A percentile compares a stretch with the other conserved stretches of the same genome.
phyloP scores from a whole-genome alignment of 2,113 vertebrate genomes.

The Chaetops frenatus region DNA sequence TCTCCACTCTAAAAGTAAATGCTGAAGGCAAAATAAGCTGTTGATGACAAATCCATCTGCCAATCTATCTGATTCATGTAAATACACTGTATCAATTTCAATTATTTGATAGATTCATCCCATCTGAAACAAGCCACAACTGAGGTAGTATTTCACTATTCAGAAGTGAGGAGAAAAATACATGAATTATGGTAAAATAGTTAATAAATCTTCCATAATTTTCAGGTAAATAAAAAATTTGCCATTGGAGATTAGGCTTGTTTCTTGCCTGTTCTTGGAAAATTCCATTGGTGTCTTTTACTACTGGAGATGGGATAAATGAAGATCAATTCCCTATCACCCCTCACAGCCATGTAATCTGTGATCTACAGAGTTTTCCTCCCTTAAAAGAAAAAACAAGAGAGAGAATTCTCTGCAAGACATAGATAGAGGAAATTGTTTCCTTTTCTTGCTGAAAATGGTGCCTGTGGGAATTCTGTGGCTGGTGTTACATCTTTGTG shows the following conservation, averaged over 20 bases:
- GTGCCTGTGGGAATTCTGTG: conserved; percentile 25
- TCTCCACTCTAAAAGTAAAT: neutral
- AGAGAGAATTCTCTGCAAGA: neutral
- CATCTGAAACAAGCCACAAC: neutral
- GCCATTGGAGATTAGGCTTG: neutral
- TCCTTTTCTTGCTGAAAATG: conserved; percentile 9
- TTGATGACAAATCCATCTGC: neutral
- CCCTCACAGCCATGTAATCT: neutral
- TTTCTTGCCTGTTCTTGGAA: neutral
- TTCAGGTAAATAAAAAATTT: neutral
- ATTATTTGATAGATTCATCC: neutral
- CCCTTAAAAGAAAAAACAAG: neutral
- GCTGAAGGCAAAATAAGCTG: neutral
- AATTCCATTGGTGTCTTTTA: neutral
- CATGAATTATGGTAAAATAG: neutral
- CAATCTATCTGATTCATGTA: neutral
- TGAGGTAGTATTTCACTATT: neutral
- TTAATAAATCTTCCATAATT: neutral
- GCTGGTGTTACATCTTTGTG: neutral
- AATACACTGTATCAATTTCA: neutral
- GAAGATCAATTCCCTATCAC: conserved; percentile 15
- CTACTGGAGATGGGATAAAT: neutral
- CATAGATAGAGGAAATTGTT: neutral
- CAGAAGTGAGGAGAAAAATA: neutral
- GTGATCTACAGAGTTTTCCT: neutral